Conservation (phyloP, 2,888 invertebrate genomes). For the Candidula unifasciata region DNA sequence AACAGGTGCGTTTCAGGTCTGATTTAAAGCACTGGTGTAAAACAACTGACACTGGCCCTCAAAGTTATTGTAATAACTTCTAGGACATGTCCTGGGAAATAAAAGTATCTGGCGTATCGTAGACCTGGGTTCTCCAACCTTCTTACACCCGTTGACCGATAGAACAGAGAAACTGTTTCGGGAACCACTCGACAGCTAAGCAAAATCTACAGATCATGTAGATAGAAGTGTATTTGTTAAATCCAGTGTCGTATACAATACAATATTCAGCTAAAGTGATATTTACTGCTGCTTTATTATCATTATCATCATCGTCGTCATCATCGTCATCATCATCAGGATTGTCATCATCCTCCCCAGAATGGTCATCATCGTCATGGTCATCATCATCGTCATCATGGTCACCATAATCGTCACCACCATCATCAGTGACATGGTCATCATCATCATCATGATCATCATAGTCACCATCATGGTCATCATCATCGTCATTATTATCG, state of each 20-base stretch:
- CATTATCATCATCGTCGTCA: not conserved
- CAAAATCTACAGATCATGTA: no score
- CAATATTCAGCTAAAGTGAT: not conserved
- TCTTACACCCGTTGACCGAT: no score
- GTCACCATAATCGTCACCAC: no score
- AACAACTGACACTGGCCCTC: no score
- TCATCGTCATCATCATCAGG: not conserved
- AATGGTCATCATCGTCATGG: not conserved
- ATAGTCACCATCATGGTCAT: not conserved
- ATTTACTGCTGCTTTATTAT: not conserved
- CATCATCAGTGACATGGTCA: not conserved
- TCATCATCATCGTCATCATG: not conserved
- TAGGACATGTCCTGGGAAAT: no score
- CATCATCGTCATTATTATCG: not conserved
- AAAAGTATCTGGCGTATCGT: no score
- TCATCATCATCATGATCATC: not conserved
- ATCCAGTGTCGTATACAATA: no score
- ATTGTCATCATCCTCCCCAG: not conserved
- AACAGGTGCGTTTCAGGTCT: not conserved
- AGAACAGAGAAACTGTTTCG: no score
- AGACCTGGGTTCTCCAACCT: no score
- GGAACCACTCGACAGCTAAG: not conserved
- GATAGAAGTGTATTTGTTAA: no score
- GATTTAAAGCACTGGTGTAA: no score
- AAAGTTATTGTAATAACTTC: no score